phyloP scores from a whole-genome alignment of 2,113 vertebrate species.

The Stictonetta naevosa region DNA sequence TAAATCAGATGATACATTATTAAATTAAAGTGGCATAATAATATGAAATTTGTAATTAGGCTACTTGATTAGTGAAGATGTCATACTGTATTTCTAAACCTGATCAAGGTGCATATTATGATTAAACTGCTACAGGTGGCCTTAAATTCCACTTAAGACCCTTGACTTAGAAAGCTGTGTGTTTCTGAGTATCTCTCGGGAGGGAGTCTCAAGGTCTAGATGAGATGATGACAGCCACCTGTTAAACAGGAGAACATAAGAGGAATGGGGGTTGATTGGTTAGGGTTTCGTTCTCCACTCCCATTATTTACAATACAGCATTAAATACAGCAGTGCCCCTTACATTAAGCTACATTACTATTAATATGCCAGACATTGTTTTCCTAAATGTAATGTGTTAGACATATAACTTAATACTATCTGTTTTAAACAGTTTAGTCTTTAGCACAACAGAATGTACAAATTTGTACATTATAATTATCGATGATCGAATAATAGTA shows the following conservation, averaged over 20 bases:
- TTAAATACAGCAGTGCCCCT: not conserved
- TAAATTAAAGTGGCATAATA: not conserved
- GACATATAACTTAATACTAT: not conserved
- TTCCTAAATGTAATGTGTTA: not conserved
- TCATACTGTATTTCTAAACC: not conserved
- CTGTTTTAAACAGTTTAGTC: not conserved
- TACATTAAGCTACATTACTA: not conserved
- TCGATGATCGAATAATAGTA: not conserved
- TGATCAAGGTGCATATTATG: not conserved
- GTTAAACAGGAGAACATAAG: not conserved
- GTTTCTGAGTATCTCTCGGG: not conserved
- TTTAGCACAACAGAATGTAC: not conserved
- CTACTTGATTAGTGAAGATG: not conserved
- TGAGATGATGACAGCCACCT: not conserved
- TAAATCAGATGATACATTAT: not conserved
- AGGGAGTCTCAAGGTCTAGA: not conserved
- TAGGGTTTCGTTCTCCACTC: not conserved
- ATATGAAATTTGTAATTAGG: not conserved
- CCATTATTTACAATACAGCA: not conserved
- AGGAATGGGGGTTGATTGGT: fast-evolving
- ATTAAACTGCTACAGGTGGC: not conserved
- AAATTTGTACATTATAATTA: not conserved
- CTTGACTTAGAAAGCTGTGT: not conserved
- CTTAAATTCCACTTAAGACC: not conserved
- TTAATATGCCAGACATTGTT: not conserved